These are phyloP conservation scores for Campoletis raptor DNA, from an alignment of 2,888 invertebrate genomes.

Conservation along the genomic window DNA sequence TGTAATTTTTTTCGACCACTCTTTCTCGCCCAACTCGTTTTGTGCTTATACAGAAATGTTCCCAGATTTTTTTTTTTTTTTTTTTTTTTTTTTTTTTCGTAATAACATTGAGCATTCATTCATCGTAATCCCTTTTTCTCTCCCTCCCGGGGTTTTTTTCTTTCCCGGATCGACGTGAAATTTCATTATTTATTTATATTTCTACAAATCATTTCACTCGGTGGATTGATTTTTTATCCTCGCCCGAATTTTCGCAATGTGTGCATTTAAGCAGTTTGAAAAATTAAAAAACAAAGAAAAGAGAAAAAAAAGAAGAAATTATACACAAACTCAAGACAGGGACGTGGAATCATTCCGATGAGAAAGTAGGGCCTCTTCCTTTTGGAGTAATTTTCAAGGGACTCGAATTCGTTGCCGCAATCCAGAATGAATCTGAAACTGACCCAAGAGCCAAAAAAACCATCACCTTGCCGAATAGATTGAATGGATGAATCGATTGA, in stretches of 20 bases:
- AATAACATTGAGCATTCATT: slow-evolving; percentile 72
- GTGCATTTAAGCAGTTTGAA: background rate
- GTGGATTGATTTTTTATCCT: background rate
- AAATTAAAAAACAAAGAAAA: background rate
- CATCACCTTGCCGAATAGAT: background rate
- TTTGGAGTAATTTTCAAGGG: background rate
- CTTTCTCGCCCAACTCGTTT: slow-evolving; percentile 69
- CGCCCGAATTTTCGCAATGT: background rate
- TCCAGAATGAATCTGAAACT: background rate
- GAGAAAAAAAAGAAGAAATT: background rate
- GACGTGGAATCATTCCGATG: background rate
- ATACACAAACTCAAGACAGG: background rate
- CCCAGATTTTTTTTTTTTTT: slow-evolving; percentile 60
- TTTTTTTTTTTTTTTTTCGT: slow-evolving; percentile 61
- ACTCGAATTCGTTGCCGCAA: background rate
- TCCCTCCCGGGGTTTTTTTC: background rate
- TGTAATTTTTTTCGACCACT: slow-evolving; percentile 45
- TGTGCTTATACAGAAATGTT: slow-evolving; percentile 73
- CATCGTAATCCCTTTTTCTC: slow-evolving; percentile 29
- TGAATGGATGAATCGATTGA: background rate
- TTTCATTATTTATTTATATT: background rate
- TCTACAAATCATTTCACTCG: slow-evolving; percentile 3
- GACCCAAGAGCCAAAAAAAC: background rate
- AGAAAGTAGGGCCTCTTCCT: background rate
- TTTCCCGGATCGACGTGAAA: slow-evolving; percentile 1